Evolutionary conservation across 2,888 invertebrate genomes (phyloP), one percentile per base, ranked within the genome.

Genomic region (Cataglyphis rosenhaueri): DNA sequence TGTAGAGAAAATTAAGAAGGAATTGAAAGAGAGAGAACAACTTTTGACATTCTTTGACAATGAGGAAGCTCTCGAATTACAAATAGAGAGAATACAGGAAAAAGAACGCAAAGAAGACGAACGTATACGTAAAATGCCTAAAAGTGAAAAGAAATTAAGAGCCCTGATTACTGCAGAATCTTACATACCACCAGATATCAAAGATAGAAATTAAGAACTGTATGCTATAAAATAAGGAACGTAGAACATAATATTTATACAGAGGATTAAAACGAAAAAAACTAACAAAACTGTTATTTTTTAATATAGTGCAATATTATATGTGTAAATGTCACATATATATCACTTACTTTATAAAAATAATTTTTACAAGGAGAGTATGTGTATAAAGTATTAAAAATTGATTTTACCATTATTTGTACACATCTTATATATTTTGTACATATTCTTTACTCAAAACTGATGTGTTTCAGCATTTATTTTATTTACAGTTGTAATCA

Each of bases 31-130:
- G 35, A 96, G 96, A 91, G 97, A 98, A 92, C 95, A 95, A 83
- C 95, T 94, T 4, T 90, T 95, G 9, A 95, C 95, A 82, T 98
- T 97, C 96, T 98, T 98, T 95, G 97, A 98, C 84, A 97, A 97
- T 92, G 96, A 97, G 93, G 97, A 97, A 59, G 94, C 96, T 90
- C 96, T 97, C 88, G 97, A 97, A 91, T 94, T 98, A 65, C 93
- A 96, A 93, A 97, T 97, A 89, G 96, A 96, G 91, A 3, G 81
- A n/a, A 92, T 91, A 92, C 95, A 94, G 4, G 4, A 55, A 8
- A 3, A 0, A 9, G 90, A 92, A 32, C 82, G 85, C 92, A 94
- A 94, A 94, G 89, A 96, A 95, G 91, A 94, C 93, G 70, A 78
- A 25, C 44, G 35, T 21, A 0, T 89, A 9, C 71, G 4, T 25